Percentiles rank a stretch among this genome's conserved stretches.
phyloP scores from a whole-genome alignment of 2,888 invertebrate species.

The Drosophila pullipes region DNA sequence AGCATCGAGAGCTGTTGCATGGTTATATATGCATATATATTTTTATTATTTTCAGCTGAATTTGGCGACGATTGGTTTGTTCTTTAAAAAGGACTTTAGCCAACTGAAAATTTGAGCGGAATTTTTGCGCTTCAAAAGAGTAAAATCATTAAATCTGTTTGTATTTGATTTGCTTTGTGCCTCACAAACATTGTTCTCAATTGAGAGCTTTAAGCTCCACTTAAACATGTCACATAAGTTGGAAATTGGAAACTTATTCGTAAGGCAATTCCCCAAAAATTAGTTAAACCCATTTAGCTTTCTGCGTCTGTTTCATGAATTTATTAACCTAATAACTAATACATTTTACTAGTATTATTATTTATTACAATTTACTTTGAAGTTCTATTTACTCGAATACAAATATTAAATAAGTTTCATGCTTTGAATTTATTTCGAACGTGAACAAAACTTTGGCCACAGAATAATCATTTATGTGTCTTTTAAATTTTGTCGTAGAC shows the following conservation, averaged over 20 bases:
- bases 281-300: background rate
- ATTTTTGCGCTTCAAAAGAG: background rate
- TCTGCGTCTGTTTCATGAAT: background rate
- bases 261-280: background rate
- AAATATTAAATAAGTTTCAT: background rate
- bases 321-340: background rate
- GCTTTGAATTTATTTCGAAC: too few species aligned
- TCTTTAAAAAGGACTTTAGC: background rate
- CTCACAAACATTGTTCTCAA: background rate
- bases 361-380: background rate
- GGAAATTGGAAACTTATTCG: background rate
- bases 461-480: background rate
- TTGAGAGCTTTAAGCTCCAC: background rate
- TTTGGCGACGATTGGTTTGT: background rate
- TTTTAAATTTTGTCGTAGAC: background rate
- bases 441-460: background rate
- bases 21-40: background rate
- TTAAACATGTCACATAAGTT: background rate
- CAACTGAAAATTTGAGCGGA: background rate
- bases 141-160: background rate
- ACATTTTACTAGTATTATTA: background rate
- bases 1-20: constrained; percentile 30
- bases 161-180: background rate
- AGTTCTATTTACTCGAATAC: background rate
- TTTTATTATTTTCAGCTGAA: background rate